Percentiles rank a stretch among this genome's conserved stretches.
These are phyloP conservation scores for Pachyramphus minor DNA, from an alignment of 2,113 vertebrate species.

Conservation along the genomic window DNA sequence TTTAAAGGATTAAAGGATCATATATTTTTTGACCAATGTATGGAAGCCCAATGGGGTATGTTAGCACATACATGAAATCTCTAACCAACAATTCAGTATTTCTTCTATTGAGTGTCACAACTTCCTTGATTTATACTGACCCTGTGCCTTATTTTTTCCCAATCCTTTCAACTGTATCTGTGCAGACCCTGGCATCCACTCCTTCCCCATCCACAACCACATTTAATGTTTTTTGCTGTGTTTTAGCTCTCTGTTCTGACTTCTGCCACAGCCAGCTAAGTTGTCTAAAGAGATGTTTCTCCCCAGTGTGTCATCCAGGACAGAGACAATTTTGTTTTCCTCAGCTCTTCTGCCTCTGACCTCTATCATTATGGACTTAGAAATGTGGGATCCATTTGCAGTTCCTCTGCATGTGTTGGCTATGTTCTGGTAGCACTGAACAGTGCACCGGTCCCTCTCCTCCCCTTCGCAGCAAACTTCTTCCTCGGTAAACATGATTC, in stretches of 20 bases:
- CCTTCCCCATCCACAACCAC: rapidly evolving
- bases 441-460: neutral
- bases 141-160: neutral
- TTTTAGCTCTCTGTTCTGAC: neutral
- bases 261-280: neutral
- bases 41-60: neutral
- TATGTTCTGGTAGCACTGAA: no score
- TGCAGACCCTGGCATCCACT: neutral
- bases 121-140: neutral
- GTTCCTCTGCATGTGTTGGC: neutral
- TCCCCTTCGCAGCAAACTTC: neutral
- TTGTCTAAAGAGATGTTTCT: neutral
- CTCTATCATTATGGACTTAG: rapidly evolving
- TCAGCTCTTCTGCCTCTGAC: neutral
- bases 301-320: neutral
- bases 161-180: neutral
- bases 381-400: neutral
- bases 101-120: neutral
- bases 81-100: neutral
- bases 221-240: neutral
- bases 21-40: neutral
- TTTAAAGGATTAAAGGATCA: neutral
- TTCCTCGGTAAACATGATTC: neutral
- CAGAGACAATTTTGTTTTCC: neutral
- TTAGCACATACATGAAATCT: neutral